Percentiles rank a stretch among this genome's conserved stretches.
Conservation (phyloP, 53 echinoderm and acorn worm genomes). For the Paracentrotus lividus region DNA sequence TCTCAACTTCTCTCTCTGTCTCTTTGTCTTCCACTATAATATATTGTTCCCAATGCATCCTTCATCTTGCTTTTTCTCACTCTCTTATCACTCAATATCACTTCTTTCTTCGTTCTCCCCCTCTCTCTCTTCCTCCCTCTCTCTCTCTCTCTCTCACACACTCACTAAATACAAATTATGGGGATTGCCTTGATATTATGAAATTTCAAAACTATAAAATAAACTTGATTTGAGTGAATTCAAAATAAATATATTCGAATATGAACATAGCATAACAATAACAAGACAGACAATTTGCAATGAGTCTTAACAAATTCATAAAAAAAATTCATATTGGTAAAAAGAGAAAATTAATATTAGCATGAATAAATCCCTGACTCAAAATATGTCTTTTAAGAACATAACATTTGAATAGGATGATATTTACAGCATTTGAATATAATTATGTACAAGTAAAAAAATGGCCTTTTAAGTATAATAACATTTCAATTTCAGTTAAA, state of each 20-base stretch:
- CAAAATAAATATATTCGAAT: conserved; percentile 17
- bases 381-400: neutral
- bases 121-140: neutral
- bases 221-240: neutral
- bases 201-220: neutral
- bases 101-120: neutral
- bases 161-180: neutral
- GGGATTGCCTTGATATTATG: neutral
- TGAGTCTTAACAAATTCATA: neutral
- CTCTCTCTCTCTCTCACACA: conserved; percentile 7
- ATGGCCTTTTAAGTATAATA: neutral
- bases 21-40: no score
- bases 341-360: neutral
- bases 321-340: neutral
- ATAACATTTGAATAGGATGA: neutral
- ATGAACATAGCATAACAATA: neutral
- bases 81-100: neutral
- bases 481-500: conserved; percentile 23
- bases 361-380: neutral
- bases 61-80: neutral
- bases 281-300: neutral
- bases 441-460: conserved; percentile 10
- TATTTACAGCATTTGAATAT: conserved; percentile 9
- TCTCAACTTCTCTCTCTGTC: no score
- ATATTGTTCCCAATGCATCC: neutral